Evolutionary conservation across 2,113 vertebrate species (phyloP).

Genomic region (Nipponia nippon): DNA sequence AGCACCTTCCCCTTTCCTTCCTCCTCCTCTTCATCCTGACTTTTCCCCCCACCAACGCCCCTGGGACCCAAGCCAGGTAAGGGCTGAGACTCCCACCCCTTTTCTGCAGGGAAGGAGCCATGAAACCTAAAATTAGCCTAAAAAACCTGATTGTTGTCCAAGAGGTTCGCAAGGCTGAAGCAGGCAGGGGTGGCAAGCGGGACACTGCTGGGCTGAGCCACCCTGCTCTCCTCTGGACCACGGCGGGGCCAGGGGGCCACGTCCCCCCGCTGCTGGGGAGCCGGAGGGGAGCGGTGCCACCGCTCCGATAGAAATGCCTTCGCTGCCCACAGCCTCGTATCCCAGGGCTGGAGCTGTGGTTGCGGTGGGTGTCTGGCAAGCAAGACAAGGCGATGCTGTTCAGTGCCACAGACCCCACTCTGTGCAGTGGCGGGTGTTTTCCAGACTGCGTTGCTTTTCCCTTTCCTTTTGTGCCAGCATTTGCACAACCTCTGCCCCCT

Average conservation of each 20-base stretch:
- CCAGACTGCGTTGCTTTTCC: background rate
- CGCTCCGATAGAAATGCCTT: accelerated
- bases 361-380: background rate
- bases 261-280: accelerated
- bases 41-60: background rate
- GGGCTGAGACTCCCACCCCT: background rate
- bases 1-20: background rate
- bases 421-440: background rate
- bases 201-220: background rate
- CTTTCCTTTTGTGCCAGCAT: background rate
- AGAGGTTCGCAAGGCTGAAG: background rate
- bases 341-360: background rate
- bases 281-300: background rate
- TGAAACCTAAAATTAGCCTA: background rate
- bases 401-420: background rate
- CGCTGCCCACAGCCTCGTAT: accelerated
- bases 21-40: background rate
- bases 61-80: background rate
- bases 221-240: no score
- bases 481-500: background rate
- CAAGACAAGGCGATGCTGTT: background rate
- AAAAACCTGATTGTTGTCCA: background rate
- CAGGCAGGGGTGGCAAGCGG: background rate
- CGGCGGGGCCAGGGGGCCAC: accelerated
- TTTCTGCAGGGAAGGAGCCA: background rate